A percentile compares a stretch with the other conserved stretches of the same genome.
Conservation (phyloP, 2,797 vertebrate genomes). For the Iguana delicatissima region DNA sequence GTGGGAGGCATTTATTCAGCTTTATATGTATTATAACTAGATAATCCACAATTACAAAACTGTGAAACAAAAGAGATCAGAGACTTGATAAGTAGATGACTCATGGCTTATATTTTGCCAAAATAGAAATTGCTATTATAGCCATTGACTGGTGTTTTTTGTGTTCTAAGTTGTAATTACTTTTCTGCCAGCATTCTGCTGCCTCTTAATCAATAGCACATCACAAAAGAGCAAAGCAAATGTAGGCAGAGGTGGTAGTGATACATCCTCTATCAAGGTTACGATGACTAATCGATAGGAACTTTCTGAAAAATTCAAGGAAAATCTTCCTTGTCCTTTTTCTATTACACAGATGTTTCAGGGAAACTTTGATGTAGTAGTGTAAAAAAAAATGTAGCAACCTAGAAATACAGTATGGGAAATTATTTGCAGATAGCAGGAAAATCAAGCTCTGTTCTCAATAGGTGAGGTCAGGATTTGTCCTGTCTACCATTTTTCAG, state of each 20-base stretch:
- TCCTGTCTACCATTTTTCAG: not conserved
- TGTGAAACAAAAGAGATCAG: not conserved
- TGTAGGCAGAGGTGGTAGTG: not conserved
- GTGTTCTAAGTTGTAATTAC: conserved; percentile 18
- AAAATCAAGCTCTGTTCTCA: not conserved
- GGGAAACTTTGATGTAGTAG: not conserved
- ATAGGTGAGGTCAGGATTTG: not conserved
- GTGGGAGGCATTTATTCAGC: not conserved
- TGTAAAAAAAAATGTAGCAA: not conserved
- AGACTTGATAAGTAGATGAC: not conserved
- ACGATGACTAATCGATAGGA: not conserved
- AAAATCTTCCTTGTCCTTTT: not conserved
- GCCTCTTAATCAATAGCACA: conserved; percentile 2
- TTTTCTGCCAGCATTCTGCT: not conserved
- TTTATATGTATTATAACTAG: not conserved
- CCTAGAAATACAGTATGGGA: not conserved
- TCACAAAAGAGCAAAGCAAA: not conserved
- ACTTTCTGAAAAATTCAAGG: not conserved
- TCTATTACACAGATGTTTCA: not conserved
- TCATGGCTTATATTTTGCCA: not conserved
- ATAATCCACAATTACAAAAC: not conserved
- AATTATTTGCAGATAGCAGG: not conserved
- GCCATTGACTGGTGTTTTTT: not conserved
- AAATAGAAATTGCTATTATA: not conserved
- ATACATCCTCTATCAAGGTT: conserved; percentile 3